Conservation (phyloP, 2,888 invertebrate species). For the Leptopilina drosophilae region DNA sequence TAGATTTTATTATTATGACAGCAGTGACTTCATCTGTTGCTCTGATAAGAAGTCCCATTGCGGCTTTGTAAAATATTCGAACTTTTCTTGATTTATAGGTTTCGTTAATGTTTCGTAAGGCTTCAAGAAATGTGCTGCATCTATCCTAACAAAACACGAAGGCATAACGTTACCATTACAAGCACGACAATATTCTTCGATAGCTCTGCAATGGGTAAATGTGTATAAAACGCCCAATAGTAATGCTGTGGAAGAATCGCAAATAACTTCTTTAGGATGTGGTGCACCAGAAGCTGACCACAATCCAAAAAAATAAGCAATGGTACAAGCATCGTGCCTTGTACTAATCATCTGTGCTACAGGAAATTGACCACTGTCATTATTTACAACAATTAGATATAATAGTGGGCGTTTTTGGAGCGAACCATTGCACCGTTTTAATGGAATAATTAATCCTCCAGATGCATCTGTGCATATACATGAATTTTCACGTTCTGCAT, state of each 20-base stretch:
- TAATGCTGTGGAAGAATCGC: not conserved
- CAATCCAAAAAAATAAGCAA: not conserved
- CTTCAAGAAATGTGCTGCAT: not conserved
- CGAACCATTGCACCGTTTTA: not conserved
- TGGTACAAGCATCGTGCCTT: not conserved
- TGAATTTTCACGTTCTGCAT: slow-evolving; percentile 1
- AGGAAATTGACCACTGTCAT: not conserved
- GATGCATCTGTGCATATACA: not conserved
- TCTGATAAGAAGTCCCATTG: not conserved
- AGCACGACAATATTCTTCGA: too few relatives aligned
- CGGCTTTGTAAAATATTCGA: not conserved
- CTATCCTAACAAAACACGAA: too few relatives aligned
- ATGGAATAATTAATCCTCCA: not conserved
- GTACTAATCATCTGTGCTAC: slow-evolving; percentile 6
- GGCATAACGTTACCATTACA: too few relatives aligned
- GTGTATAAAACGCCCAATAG: not conserved
- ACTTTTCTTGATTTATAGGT: not conserved
- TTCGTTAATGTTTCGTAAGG: not conserved
- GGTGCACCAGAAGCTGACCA: not conserved
- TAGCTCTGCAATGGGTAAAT: not conserved
- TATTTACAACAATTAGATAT: not conserved
- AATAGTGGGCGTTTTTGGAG: not conserved
- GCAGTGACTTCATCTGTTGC: not conserved
- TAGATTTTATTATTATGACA: not conserved
- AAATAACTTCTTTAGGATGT: not conserved